phyloP scores from a whole-genome alignment of 1,140 invertebrate genomes.

The Lordiphosa mommai region DNA sequence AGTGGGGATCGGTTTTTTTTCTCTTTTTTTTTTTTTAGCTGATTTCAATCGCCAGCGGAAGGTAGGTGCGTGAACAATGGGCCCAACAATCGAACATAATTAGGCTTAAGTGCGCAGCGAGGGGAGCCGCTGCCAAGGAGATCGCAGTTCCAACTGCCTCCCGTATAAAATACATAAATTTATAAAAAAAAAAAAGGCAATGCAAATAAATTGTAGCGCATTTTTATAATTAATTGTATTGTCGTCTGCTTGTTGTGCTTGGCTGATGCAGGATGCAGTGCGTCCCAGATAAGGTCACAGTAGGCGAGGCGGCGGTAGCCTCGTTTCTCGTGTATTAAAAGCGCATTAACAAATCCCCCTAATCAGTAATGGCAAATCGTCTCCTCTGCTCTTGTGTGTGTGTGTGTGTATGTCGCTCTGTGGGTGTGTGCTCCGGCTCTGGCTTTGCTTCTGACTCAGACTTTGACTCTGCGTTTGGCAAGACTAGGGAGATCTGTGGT shows the following conservation, averaged over 20 bases:
- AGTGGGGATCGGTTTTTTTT: constrained; percentile 1
- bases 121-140: not conserved
- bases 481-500: too few relatives aligned
- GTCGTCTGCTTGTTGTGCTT: constrained; percentile 44
- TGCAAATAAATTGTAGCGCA: constrained; percentile 76
- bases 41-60: constrained; percentile 54
- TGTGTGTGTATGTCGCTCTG: too few relatives aligned
- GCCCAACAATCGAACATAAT: constrained; percentile 74
- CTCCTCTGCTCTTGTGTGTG: not conserved
- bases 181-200: constrained; percentile 62
- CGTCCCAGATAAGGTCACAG: constrained; percentile 26
- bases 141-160: too few relatives aligned
- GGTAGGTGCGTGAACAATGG: constrained; percentile 74
- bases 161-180: too few relatives aligned
- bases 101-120: constrained; percentile 67
- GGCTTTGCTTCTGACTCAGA: not conserved
- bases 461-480: too few relatives aligned
- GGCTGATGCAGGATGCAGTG: constrained; percentile 9
- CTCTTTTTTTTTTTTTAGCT: constrained; percentile 26
- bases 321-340: constrained; percentile 51
- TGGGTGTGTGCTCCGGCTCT: constrained; percentile 19
- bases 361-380: constrained; percentile 64
- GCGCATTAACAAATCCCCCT: constrained; percentile 74
- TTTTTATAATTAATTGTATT: constrained; percentile 78
- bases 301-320: constrained; percentile 35